Evolutionary conservation across 2,797 vertebrate species (phyloP), one percentile per base, ranked within the genome.

Genomic region (Dromococcyx pavoninus): DNA sequence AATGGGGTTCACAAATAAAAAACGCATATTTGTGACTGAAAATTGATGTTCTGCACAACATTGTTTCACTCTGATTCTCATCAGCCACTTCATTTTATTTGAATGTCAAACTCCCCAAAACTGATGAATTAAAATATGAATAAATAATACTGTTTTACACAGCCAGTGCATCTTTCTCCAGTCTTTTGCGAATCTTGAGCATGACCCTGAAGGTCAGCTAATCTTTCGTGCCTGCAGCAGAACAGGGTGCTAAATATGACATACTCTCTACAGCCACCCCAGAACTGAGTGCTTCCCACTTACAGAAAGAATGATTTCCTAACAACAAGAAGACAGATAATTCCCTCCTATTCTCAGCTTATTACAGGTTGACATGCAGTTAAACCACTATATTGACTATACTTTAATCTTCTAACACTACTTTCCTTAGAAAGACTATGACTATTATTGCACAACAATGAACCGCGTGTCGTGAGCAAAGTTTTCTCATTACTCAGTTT

Each of bases 11-110:
- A 78, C 27, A 67, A 76, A 71, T 39, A 67, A 7, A 37, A 82
- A 57, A 50, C 0, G 4, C 0, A 0, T 46, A 69, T 73, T 57
- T 35, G 24, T 57, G 67, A 46, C 10, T 57, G 22, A 33, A 88
- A 94, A 95, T 66, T 14, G 5, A 81, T 44, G 14, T 25, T 84
- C 81, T 2, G 2, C 12, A 60, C n/a, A 65, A 17, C 58, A 71
- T 6, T 58, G 6, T 79, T 88, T 72, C 41, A 54, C 15, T 71
- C n/a, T 39, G 11, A 76, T 76, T 79, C 44, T 86, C 53, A 56
- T 46, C 6, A 5, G 19, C 14, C 41, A 22, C 7, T 56, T 86
- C 17, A 6, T 51, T 54, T 69, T 51, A 44, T 67, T 69, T 74
- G 56, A 91, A 67, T 33, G 43, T 9, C 22, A 66, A 46, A 30